phyloP scores from a whole-genome alignment of 2,888 invertebrate species.

The Eristalinus sepulchralis region DNA sequence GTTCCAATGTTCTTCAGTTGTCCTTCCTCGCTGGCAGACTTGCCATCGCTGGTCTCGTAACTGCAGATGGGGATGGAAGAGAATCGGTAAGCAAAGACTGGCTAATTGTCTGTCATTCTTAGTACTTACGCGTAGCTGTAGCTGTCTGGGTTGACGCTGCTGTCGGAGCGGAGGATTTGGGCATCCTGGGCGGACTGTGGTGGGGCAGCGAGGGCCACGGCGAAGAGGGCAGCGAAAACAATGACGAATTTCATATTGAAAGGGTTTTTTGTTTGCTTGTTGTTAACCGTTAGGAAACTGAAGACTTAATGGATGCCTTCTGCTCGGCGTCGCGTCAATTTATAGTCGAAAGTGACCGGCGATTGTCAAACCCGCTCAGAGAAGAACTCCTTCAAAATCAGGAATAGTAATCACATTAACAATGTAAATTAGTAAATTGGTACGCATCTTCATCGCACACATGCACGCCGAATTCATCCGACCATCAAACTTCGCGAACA shows the following conservation, averaged over 20 bases:
- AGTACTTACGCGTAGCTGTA: constrained; percentile 60
- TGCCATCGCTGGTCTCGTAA: constrained; percentile 83
- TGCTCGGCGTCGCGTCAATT: constrained; percentile 35
- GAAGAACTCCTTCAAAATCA: constrained; percentile 47
- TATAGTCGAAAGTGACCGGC: constrained; percentile 49
- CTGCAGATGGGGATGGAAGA: constrained; percentile 76
- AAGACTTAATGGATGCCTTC: constrained; percentile 67
- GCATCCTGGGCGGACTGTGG: constrained; percentile 81
- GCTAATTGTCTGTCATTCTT: background rate
- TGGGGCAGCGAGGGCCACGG: constrained; percentile 76
- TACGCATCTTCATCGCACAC: constrained; percentile 29
- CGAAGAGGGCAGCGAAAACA: constrained; percentile 75
- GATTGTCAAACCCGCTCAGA: constrained; percentile 18
- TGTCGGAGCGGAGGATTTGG: constrained; percentile 84
- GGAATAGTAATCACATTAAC: constrained; percentile 43
- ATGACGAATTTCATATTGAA: constrained; percentile 76
- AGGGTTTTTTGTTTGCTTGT: constrained; percentile 27
- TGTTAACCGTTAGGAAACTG: constrained; percentile 65
- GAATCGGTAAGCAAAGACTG: background rate
- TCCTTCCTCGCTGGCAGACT: constrained; percentile 81
- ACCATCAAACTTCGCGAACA: background rate
- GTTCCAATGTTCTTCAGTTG: constrained; percentile 81
- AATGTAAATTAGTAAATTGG: constrained; percentile 50
- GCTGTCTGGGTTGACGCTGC: constrained; percentile 77
- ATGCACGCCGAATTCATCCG: background rate